Conservation (phyloP, 1,140 invertebrate species). For the Philaenus spumarius region DNA sequence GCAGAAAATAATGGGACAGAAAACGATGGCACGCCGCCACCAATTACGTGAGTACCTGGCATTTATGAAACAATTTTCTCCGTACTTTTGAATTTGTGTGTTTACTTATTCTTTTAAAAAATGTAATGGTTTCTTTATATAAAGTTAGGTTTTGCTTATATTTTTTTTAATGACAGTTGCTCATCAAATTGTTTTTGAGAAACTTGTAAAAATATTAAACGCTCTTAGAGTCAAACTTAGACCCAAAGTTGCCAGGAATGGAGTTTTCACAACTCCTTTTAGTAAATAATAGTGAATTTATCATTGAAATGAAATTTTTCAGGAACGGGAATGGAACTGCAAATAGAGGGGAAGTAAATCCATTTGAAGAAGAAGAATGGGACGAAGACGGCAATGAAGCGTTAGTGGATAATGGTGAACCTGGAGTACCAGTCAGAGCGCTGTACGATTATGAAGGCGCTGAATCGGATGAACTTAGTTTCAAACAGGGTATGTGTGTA, state of each 20-base stretch:
- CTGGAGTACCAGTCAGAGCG: slow-evolving; percentile 87
- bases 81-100: too few species aligned
- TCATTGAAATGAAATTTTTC: too few species aligned
- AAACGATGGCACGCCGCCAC: slow-evolving; percentile 31
- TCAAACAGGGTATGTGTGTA: slow-evolving; percentile 76
- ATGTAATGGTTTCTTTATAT: too few species aligned
- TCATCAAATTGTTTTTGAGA: too few species aligned
- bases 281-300: slow-evolving; percentile 11
- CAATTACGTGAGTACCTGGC: slow-evolving; percentile 36
- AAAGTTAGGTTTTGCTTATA: too few species aligned
- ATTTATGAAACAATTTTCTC: too few species aligned
- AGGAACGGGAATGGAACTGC: slow-evolving; percentile 48
- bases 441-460: slow-evolving; percentile 95
- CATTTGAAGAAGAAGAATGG: slow-evolving; percentile 76
- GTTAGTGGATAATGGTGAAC: slow-evolving; percentile 83
- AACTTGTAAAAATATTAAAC: too few species aligned
- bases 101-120: too few species aligned
- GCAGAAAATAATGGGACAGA: slow-evolving; percentile 42
- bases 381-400: slow-evolving; percentile 74
- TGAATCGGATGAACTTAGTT: slow-evolving; percentile 93
- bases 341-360: slow-evolving; percentile 58
- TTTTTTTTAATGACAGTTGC: too few species aligned
- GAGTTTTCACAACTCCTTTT: background rate
- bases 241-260: too few species aligned
- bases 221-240: too few species aligned